Base-by-base conservation (phyloP, 2,888 invertebrate species). In the Zygaena filipendulae region DNA sequence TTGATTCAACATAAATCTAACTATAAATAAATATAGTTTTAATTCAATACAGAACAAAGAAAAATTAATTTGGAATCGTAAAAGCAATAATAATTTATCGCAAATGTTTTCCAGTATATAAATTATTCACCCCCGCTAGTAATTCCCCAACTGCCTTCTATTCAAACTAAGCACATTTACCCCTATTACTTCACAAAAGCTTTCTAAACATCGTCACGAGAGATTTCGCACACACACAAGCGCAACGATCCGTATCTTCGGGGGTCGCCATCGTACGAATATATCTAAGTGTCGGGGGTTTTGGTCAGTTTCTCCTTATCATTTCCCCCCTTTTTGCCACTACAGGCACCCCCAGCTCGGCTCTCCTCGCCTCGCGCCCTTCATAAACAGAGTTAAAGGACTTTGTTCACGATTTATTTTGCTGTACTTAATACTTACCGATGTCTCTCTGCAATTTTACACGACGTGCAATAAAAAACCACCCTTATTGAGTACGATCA, bases 311-410 rank as follows among this genome's bases (percentile, higher is more conserved):
- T 55, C 70, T 67, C 70, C 71, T 74, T 72, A 64, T 66, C 69
- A 67, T 63, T 57, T 53, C 50, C 53, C 54, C 68, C 66, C 52
- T 54, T 16, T 60, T 60, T 57, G 52, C 52, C 68, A 71, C 71
- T 74, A 71, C 63, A 53, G 47, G 41, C 49, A 47, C 46, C 49
- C 47, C 35, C 39, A 31, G 36, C 42, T 16, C n/a, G n/a, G n/a
- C n/a, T n/a, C n/a, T 16, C 36, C 46, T 49, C 40, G 34, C 41
- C 48, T 45, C 39, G 31, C 40, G 32, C 58, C 59, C 62, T 57
- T 67, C 59, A 69, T 74, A 75, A 74, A 74, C 72, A 72, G 55
- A 49, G 59, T 64, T 71, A 72, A 77, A 72, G n/a, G n/a, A n/a
- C n/a, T n/a, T n/a, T n/a, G n/a, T n/a, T n/a, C n/a, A n/a, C n/a